These are phyloP conservation scores for Platysteira castanea DNA, from an alignment of 2,113 vertebrate species.

Conservation along the genomic window DNA sequence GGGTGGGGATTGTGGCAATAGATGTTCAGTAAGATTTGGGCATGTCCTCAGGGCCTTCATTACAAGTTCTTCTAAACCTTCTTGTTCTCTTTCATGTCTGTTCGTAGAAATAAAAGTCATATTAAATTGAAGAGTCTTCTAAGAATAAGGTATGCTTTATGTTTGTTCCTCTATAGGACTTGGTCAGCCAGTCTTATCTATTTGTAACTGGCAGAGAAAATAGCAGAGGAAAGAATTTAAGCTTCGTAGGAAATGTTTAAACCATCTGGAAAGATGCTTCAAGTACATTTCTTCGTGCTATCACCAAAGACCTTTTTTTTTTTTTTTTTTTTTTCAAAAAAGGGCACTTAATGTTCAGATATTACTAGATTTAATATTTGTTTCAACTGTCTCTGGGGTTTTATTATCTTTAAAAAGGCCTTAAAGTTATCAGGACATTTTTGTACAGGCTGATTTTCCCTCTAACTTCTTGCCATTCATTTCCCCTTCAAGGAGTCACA, in stretches of 20 bases:
- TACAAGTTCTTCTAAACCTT: background rate
- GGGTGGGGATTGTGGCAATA: background rate
- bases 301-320: background rate
- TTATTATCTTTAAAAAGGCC: background rate
- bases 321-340: too few species aligned
- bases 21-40: background rate
- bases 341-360: background rate
- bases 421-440: background rate
- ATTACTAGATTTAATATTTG: background rate
- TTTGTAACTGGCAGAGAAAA: background rate
- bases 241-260: background rate
- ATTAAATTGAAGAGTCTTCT: background rate
- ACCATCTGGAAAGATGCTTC: background rate
- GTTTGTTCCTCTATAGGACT: background rate
- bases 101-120: background rate
- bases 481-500: background rate
- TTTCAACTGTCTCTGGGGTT: background rate
- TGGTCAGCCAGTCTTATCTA: background rate
- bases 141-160: background rate
- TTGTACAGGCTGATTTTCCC: background rate
- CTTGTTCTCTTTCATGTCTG: background rate
- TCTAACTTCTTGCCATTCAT: background rate
- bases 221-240: background rate
- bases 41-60: rapidly evolving
- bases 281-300: background rate